Percentiles rank a stretch among this genome's conserved stretches.
These are phyloP conservation scores for Laothoe populi DNA, from an alignment of 2,888 invertebrate species.

Conservation along the genomic window DNA sequence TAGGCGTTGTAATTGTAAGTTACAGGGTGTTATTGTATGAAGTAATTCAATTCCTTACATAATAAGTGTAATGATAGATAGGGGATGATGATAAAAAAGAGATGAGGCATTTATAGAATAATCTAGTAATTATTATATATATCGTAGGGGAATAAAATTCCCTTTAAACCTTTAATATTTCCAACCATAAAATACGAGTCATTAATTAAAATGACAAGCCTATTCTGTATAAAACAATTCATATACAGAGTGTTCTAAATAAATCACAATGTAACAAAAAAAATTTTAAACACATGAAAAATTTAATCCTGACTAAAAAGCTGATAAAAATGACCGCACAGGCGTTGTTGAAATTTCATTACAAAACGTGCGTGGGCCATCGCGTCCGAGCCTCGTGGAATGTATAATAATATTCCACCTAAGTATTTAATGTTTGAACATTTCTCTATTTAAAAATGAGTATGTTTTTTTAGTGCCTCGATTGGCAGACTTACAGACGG, in stretches of 20 bases:
- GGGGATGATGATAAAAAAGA: too few relatives aligned
- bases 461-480: background rate
- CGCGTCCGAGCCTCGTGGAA: background rate
- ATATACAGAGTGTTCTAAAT: background rate
- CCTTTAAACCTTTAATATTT: background rate
- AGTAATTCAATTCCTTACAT: too few relatives aligned
- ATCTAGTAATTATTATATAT: too few relatives aligned
- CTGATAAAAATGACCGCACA: background rate
- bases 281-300: conserved; percentile 4
- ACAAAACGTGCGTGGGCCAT: background rate
- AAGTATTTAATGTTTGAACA: conserved; percentile 9
- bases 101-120: too few relatives aligned
- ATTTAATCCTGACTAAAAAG: background rate
- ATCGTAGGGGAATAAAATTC: too few relatives aligned
- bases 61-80: too few relatives aligned
- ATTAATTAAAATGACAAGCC: background rate
- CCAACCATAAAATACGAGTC: background rate
- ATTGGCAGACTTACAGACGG: background rate
- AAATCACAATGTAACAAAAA: background rate
- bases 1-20: too few relatives aligned
- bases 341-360: conserved; percentile 1
- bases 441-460: background rate
- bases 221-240: background rate
- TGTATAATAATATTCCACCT: conserved; percentile 4
- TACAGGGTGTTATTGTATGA: too few relatives aligned